phyloP scores from a whole-genome alignment of 2,888 invertebrate species.

The Polyommatus icarus region DNA sequence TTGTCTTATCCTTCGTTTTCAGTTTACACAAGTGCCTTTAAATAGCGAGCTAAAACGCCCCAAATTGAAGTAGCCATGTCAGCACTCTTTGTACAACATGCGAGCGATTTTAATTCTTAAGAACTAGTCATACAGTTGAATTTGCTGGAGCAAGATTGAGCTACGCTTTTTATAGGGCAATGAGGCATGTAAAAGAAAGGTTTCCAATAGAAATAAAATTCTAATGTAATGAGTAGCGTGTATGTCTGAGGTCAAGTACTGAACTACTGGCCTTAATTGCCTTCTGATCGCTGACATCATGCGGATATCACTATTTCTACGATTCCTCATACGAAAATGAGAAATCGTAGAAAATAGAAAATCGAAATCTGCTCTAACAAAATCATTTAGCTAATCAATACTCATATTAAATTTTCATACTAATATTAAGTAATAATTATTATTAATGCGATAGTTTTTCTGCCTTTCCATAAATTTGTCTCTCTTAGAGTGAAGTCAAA shows the following conservation, averaged over 20 bases:
- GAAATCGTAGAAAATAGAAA: too few relatives aligned
- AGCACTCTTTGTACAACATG: not conserved
- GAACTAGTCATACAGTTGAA: not conserved
- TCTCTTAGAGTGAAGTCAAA: too few relatives aligned
- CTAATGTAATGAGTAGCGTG: conserved; percentile 11
- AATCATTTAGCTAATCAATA: too few relatives aligned
- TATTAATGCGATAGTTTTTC: too few relatives aligned
- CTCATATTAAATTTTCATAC: too few relatives aligned
- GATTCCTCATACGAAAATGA: not conserved
- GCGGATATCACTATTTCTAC: not conserved
- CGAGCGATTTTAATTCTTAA: not conserved
- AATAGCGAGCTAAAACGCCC: not conserved
- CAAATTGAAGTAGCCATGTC: conserved; percentile 3
- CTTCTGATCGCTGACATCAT: not conserved
- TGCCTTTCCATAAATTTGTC: too few relatives aligned
- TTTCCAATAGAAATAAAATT: conserved; percentile 8
- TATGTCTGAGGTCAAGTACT: conserved; percentile 21
- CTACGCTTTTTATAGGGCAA: not conserved
- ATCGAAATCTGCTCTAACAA: too few relatives aligned
- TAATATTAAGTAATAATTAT: too few relatives aligned
- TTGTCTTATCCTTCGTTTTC: not conserved
- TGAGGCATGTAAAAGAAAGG: not conserved
- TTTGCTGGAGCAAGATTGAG: not conserved
- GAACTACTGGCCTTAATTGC: not conserved
- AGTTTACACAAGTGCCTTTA: conserved; percentile 1